Conservation (phyloP, 2,113 vertebrate genomes). For the Notechis scutatus region DNA sequence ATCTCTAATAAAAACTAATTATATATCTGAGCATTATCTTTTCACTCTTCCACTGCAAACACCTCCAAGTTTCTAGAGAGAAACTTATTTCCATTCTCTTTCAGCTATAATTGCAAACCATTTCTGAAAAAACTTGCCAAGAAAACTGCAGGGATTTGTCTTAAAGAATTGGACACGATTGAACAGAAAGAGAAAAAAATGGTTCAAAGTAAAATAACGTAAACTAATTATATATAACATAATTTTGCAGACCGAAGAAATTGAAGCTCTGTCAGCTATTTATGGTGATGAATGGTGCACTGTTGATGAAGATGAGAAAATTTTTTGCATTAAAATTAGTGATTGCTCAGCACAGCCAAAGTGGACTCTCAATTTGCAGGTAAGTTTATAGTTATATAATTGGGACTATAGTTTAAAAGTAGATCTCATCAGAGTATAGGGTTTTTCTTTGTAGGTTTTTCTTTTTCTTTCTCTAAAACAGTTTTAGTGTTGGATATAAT, state of each 20-base stretch:
- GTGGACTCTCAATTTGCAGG: constrained; percentile 89
- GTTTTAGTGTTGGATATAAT: background rate
- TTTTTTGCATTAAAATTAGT: constrained; percentile 92
- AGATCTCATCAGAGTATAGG: background rate
- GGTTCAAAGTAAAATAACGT: background rate
- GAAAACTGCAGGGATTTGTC: background rate
- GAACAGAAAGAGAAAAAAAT: background rate
- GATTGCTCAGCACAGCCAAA: constrained; percentile 75
- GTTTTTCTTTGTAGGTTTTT: background rate
- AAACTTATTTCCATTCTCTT: background rate
- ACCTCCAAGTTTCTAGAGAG: background rate
- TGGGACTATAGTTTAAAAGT: background rate
- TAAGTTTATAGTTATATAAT: constrained; percentile 44
- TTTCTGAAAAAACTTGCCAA: background rate
- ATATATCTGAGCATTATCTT: background rate
- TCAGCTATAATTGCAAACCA: background rate
- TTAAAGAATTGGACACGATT: background rate
- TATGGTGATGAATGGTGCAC: constrained; percentile 96
- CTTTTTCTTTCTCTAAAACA: background rate
- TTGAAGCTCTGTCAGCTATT: constrained; percentile 93
- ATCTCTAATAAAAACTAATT: background rate
- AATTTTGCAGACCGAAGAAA: constrained; percentile 85
- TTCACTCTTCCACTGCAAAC: background rate
- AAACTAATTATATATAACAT: background rate
- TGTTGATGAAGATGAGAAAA: constrained; percentile 85